Percentiles rank a stretch among this genome's conserved stretches.
phyloP scores from a whole-genome alignment of 2,888 invertebrate species.

The Leptinotarsa rubiginosa region DNA sequence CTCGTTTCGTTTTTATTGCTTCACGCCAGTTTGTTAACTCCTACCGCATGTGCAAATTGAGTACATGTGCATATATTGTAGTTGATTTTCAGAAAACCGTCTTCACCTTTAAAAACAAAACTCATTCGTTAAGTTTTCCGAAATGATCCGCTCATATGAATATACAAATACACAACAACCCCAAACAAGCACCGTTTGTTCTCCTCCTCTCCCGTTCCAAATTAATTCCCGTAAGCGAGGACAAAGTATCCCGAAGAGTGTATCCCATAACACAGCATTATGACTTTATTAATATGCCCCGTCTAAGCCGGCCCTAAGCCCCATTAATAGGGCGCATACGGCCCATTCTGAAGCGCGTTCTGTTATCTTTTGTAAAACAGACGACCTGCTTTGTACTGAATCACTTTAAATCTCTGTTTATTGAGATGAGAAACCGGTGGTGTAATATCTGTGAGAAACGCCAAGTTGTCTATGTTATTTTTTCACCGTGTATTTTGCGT shows the following conservation, averaged over 20 bases:
- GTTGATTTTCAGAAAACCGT: no score
- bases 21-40: no score
- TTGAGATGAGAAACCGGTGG: constrained; percentile 60
- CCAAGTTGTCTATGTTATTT: constrained; percentile 19
- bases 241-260: constrained; percentile 45
- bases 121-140: neutral
- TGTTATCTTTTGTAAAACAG: constrained; percentile 68
- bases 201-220: constrained; percentile 37
- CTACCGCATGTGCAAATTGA: no score
- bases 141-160: constrained; percentile 2
- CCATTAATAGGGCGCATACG: constrained; percentile 61
- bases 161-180: constrained; percentile 8
- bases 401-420: constrained; percentile 65
- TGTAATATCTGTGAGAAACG: constrained; percentile 60
- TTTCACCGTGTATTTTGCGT: neutral
- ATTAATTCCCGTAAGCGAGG: constrained; percentile 40
- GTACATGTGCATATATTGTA: no score
- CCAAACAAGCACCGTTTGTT: constrained; percentile 16
- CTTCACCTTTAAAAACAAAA: no score
- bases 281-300: constrained; percentile 66
- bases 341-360: constrained; percentile 61
- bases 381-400: constrained; percentile 67
- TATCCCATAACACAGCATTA: constrained; percentile 60
- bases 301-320: constrained; percentile 60
- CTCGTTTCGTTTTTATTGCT: no score